Evolutionary conservation across 2,797 vertebrate species (phyloP).

Genomic region (Nothura maculosa): DNA sequence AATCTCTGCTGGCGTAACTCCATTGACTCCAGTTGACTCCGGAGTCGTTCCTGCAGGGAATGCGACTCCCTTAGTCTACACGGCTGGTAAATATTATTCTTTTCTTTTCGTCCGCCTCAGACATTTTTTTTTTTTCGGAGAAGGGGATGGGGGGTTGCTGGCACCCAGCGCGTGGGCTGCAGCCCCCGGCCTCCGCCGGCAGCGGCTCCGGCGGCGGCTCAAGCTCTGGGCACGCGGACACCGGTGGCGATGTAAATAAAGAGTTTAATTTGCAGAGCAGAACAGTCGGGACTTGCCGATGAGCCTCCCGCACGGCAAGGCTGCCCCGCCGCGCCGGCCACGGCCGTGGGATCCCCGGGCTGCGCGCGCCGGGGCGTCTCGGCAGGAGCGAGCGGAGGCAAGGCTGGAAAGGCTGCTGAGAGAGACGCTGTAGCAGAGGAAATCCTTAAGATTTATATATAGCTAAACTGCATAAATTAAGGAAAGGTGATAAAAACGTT

Average conservation of each 20-base stretch:
- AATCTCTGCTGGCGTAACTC: neutral
- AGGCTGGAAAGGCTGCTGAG: neutral
- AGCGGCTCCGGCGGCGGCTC: neutral
- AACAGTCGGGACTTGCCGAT: neutral
- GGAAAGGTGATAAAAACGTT: neutral
- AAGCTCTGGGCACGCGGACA: neutral
- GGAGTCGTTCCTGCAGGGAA: neutral
- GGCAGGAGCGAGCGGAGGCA: accelerated
- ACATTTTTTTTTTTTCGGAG: neutral
- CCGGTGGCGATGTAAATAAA: conserved; percentile 4
- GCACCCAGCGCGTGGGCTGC: neutral
- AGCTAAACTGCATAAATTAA: neutral
- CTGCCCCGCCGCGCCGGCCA: neutral
- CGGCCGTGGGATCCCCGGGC: no score
- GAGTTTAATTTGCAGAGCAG: conserved; percentile 4
- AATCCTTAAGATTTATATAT: neutral
- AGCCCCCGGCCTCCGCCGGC: neutral
- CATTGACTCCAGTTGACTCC: neutral
- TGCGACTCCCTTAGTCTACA: neutral
- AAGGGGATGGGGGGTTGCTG: neutral
- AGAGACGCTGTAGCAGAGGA: neutral
- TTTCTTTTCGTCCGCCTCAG: neutral
- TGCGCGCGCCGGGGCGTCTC: neutral
- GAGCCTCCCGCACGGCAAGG: neutral
- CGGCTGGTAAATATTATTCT: neutral